Base-by-base conservation (phyloP, 2,797 vertebrate genomes). In the Platalea minor region DNA sequence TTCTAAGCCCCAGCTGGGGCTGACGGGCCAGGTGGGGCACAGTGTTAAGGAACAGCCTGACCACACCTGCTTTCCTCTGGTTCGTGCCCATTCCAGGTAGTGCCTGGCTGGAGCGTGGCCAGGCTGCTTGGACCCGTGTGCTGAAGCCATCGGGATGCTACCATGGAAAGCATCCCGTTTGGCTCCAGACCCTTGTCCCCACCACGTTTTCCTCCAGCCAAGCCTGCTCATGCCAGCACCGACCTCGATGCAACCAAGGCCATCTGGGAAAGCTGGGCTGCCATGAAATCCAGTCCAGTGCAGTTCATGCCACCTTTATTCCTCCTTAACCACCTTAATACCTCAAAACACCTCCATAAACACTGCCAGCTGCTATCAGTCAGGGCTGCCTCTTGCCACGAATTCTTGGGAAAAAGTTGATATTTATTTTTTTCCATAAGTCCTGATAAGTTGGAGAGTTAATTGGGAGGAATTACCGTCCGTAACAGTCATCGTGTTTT, bases 21-120 rank as follows among this genome's bases (percentile, higher is more conserved):
- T 15, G 5, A 33, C 24, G 1, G 2, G 24, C 13, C 6, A 3
- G 9, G 3, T 26, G 33, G 18, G 17, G 15, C 18, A 13, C 14
- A 4, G 28, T 2, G 0, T 25, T 16, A 7, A 54, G 50, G 56
- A 29, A 14, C 2, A 19, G 12, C 18, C 33, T 15, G 24, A 4
- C 20, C 43, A 2, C 0, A 0, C 0, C 16, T 1, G 8, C 39
- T 23, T 48, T 28, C n/a, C 46, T 35, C 50, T 0, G 0, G 5
- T 37, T 54, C 0, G 3, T n/a, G 14, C 43, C 53, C 1, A 0
- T 17, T 56, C 33, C 50, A 3, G 10, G 18, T 5, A 2, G 4
- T 2, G 10, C 29, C 3, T 1, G 4, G 20, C 9, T 21, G 33
- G 14, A 21, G 21, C 3, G 1, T 7, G 33, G 13, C n/a, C 18